Percentiles rank a stretch among this genome's conserved stretches.
Conservation (phyloP, 2,888 invertebrate species). For the Congeria kusceri region DNA sequence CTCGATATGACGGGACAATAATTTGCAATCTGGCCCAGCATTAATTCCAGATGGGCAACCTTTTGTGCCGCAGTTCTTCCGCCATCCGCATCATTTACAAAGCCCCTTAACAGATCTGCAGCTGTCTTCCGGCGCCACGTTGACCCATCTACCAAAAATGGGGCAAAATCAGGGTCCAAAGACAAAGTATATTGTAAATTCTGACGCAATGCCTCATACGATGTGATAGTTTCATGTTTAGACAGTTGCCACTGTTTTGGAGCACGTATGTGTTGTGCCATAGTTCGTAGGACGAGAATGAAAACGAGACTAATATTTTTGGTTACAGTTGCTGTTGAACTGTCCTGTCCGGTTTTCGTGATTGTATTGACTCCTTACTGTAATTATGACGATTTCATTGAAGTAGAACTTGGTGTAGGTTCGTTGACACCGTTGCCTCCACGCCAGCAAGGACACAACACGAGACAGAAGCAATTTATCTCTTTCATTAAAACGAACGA, state of each 20-base stretch:
- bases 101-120: constrained; percentile 34
- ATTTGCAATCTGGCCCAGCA: constrained; percentile 54
- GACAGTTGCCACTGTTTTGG: constrained; percentile 52
- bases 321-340: no score
- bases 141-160: constrained; percentile 38
- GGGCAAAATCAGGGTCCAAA: constrained; percentile 50
- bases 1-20: constrained; percentile 55
- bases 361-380: no score
- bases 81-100: constrained; percentile 43
- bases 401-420: no score
- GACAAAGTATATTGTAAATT: constrained; percentile 54
- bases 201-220: constrained; percentile 55
- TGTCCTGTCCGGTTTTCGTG: no score
- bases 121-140: constrained; percentile 44
- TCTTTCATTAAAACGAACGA: no score
- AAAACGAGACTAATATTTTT: no score
- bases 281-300: no score
- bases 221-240: constrained; percentile 50
- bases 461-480: no score
- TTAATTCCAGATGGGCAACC: constrained; percentile 43
- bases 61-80: constrained; percentile 49
- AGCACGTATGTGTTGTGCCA: constrained; percentile 29
- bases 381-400: no score
- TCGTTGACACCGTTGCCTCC: no score
- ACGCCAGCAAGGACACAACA: no score